Evolutionary conservation across 2,113 vertebrate genomes (phyloP).

Genomic region (Paradisaea rubra): DNA sequence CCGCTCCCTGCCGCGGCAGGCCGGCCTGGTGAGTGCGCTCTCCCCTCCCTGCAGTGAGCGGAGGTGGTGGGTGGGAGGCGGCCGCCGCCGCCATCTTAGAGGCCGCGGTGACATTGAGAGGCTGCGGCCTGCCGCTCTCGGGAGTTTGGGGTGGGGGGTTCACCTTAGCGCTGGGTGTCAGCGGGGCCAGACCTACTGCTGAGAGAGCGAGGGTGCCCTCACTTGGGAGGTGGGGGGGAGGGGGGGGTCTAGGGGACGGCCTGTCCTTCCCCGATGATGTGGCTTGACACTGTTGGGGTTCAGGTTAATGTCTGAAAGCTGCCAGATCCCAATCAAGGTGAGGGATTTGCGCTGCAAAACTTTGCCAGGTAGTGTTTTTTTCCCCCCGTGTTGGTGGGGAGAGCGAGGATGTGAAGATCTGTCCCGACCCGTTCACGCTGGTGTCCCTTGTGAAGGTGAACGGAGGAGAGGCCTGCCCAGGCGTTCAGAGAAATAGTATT

Average conservation of each 20-base stretch:
- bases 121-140: neutral
- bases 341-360: neutral
- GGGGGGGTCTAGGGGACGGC: neutral
- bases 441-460: conserved; percentile 9
- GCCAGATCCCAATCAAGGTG: neutral
- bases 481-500: neutral
- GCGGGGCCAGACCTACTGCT: rapidly evolving
- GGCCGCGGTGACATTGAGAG: conserved; percentile 10
- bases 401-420: neutral
- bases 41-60: rapidly evolving
- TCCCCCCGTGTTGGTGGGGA: neutral
- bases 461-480: neutral
- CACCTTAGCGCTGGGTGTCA: neutral
- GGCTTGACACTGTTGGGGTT: too few species aligned
- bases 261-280: neutral
- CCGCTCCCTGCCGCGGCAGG: conserved; percentile 80
- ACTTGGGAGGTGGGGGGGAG: neutral
- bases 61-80: neutral
- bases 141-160: neutral
- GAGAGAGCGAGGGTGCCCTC: neutral
- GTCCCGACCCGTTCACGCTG: rapidly evolving
- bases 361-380: neutral
- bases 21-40: conserved; percentile 78
- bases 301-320: neutral
- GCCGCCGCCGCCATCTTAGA: neutral